These are phyloP conservation scores for Melanotaenia pygmaea DNA, from an alignment of 2,797 vertebrate genomes.

Conservation along the genomic window DNA sequence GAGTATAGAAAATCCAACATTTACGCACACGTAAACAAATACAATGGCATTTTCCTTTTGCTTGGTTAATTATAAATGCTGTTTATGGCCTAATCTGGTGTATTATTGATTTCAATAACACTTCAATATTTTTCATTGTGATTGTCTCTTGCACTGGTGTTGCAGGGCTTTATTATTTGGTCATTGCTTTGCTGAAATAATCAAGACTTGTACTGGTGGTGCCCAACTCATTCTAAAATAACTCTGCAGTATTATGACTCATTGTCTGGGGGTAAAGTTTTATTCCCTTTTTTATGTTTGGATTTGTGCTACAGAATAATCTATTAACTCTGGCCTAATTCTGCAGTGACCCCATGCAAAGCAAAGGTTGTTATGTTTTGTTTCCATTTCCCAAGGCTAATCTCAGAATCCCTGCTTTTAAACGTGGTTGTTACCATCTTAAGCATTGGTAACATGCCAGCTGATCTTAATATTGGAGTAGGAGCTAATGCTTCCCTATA, in stretches of 20 bases:
- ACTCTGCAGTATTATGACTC: not conserved
- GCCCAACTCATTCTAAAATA: not conserved
- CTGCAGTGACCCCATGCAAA: not conserved
- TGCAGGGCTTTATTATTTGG: not conserved
- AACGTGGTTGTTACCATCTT: not conserved
- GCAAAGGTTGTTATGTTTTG: not conserved
- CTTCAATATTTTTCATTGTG: not conserved
- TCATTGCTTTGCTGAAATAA: not conserved
- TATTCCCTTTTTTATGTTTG: not conserved
- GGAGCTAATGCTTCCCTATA: not conserved
- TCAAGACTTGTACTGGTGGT: not conserved
- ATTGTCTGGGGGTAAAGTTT: not conserved
- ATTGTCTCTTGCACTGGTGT: not conserved
- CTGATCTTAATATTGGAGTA: not conserved
- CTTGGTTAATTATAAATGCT: not conserved
- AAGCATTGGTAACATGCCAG: not conserved
- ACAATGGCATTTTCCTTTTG: not conserved
- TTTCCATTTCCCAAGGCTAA: not conserved
- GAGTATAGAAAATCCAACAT: slow-evolving; percentile 21
- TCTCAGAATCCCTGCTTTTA: not conserved
- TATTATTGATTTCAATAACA: not conserved
- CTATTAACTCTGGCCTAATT: not conserved
- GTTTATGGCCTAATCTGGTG: not conserved
- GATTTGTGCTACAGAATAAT: not conserved
- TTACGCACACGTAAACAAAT: slow-evolving; percentile 38